Evolutionary conservation across 2,797 vertebrate species (phyloP), one percentile per base, ranked within the genome.

Genomic region (Gymnoscopelus braueri): DNA sequence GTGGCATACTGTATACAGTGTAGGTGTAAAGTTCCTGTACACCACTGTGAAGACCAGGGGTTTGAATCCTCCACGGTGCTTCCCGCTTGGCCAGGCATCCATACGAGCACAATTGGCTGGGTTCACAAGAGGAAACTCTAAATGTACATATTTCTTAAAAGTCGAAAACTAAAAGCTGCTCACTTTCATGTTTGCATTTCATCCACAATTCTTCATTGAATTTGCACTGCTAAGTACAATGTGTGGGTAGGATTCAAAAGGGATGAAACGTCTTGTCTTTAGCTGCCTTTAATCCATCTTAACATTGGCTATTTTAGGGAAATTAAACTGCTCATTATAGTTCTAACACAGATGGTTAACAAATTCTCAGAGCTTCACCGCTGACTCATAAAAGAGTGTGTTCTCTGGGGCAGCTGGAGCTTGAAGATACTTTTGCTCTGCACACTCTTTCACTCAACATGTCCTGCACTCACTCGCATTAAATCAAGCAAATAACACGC

Each of bases 161-260:
- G 19, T 19, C 19, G 1, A 19, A 60, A 39, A 59, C n/a, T 35
- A 5, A 59, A n/a, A 62, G 63, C 47, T 60, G 11, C 59, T 52
- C 56, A 54, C 53, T 77, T 69, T 79, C 63, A 59, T 60, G 78
- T 75, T 67, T 72, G 53, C 63, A 73, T 82, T 50, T 58, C 10
- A 55, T 48, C 51, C 11, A 53, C 74, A 63, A 35, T 7, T 14
- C 19, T 52, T 72, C 61, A 77, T 80, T 77, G 59, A 56, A 79
- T 74, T 77, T 65, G 24, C 29, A 63, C 48, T 55, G 13, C 49
- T 71, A 73, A 62, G 19, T 69, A 77, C 39, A 8, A 44, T 44
- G 9, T 69, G 66, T 81, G 76, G 53, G 62, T 69, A 4, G 65
- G 44, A 81, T 74, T 59, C 63, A 75, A 76, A 39, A 24, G 47